These are phyloP conservation scores for Arenaria interpres DNA, from an alignment of 2,113 vertebrate species.

Conservation along the genomic window DNA sequence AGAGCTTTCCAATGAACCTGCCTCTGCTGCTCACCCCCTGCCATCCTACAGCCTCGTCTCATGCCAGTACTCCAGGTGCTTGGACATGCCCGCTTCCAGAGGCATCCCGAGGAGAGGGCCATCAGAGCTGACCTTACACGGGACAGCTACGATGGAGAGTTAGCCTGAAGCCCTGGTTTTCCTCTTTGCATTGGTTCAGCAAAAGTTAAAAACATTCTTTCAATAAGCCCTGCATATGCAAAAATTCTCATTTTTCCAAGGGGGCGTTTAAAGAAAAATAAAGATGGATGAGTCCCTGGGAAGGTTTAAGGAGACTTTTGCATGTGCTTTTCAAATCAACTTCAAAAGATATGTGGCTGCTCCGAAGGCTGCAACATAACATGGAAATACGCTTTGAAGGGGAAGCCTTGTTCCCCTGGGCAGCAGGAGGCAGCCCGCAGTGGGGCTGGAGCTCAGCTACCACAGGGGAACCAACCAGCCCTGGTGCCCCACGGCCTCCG, in stretches of 20 bases:
- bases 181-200: not conserved
- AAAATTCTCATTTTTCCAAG: not conserved
- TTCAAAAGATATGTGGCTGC: not conserved
- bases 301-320: not conserved
- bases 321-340: slow-evolving; percentile 8
- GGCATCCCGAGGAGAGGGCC: not conserved
- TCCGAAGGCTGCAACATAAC: not conserved
- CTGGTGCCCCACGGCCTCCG: not conserved
- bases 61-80: not conserved
- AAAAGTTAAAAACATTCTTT: not conserved
- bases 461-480: not conserved
- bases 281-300: not conserved
- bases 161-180: not conserved
- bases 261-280: not conserved
- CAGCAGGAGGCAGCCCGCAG: not conserved
- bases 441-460: not conserved
- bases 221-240: not conserved
- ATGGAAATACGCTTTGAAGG: not conserved
- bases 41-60: not conserved
- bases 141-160: not conserved
- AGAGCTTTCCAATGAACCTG: not conserved
- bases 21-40: not conserved
- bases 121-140: not conserved
- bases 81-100: not conserved
- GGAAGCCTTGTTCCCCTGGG: not conserved